A percentile compares a stretch with the other conserved stretches of the same genome.
These are phyloP conservation scores for Axinella damicornis DNA, from an alignment of 37 sponge, comb jelly and placozoan species.

Conservation along the genomic window DNA sequence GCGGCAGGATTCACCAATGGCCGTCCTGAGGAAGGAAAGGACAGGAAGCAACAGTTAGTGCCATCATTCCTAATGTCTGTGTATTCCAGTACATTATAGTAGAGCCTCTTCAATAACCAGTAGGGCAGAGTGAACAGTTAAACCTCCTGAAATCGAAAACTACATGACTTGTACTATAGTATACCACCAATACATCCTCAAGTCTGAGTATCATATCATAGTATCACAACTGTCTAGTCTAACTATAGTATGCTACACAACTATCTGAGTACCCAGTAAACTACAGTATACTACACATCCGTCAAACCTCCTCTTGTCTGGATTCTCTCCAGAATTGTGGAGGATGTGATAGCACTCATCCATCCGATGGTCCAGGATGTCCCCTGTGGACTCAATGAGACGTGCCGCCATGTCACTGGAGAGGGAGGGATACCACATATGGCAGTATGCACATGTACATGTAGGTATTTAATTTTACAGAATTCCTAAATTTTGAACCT, in stretches of 20 bases:
- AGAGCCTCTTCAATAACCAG: not conserved
- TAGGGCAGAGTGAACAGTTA: too few relatives aligned
- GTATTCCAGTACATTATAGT: not conserved
- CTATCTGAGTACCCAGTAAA: too few relatives aligned
- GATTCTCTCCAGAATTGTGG: not conserved
- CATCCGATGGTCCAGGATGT: constrained; percentile 31
- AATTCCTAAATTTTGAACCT: not conserved
- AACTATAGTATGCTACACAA: too few relatives aligned
- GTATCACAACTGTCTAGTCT: too few relatives aligned
- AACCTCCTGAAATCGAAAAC: too few relatives aligned
- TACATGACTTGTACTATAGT: too few relatives aligned
- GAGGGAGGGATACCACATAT: not conserved
- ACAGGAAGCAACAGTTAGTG: not conserved
- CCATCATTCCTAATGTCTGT: not conserved
- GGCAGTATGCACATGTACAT: not conserved
- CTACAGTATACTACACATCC: too few relatives aligned
- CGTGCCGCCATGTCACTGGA: constrained; percentile 71
- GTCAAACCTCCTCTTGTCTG: constrained; percentile 14
- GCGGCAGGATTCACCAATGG: constrained; percentile 58
- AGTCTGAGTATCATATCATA: too few relatives aligned
- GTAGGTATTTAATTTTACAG: not conserved
- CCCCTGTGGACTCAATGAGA: constrained; percentile 65
- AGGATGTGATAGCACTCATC: constrained; percentile 54
- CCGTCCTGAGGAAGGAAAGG: constrained; percentile 23
- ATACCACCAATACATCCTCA: too few relatives aligned